Conservation (phyloP, 2,888 invertebrate genomes). For the Ametastegia equiseti region DNA sequence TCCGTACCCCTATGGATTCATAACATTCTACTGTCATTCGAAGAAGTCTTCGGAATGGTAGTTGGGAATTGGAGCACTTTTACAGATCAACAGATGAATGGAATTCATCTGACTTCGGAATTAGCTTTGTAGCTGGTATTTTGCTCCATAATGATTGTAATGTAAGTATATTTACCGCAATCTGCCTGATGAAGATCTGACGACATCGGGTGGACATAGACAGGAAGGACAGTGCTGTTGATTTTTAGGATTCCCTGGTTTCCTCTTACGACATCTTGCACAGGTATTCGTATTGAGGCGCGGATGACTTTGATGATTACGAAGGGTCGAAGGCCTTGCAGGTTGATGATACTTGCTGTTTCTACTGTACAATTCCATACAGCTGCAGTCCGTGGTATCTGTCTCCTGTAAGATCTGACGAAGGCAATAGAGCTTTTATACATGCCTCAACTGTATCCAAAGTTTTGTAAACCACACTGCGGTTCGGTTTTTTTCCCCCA, state of each 20-base stretch:
- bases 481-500: not conserved
- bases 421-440: not conserved
- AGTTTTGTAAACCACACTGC: not conserved
- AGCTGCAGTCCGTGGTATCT: slow-evolving; percentile 41
- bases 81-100: too few relatives aligned
- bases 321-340: not conserved
- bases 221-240: slow-evolving; percentile 59
- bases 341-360: slow-evolving; percentile 16
- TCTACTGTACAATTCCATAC: slow-evolving; percentile 41
- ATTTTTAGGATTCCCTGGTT: slow-evolving; percentile 46
- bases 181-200: slow-evolving; percentile 49
- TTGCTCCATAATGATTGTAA: too few relatives aligned
- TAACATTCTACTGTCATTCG: not conserved
- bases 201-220: slow-evolving; percentile 53
- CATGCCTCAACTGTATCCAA: not conserved
- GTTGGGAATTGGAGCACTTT: too few relatives aligned
- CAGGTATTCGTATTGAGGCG: slow-evolving; percentile 5
- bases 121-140: too few relatives aligned
- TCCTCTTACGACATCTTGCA: slow-evolving; percentile 27
- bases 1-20: slow-evolving; percentile 5
- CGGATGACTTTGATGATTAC: slow-evolving; percentile 17
- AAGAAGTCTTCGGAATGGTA: not conserved
- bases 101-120: too few relatives aligned
- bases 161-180: slow-evolving; percentile 54
- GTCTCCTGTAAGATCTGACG: slow-evolving; percentile 22